Percentiles rank a stretch among this genome's conserved stretches.
These are phyloP conservation scores for Scomber scombrus DNA, from an alignment of 2,113 vertebrate species.

Conservation along the genomic window DNA sequence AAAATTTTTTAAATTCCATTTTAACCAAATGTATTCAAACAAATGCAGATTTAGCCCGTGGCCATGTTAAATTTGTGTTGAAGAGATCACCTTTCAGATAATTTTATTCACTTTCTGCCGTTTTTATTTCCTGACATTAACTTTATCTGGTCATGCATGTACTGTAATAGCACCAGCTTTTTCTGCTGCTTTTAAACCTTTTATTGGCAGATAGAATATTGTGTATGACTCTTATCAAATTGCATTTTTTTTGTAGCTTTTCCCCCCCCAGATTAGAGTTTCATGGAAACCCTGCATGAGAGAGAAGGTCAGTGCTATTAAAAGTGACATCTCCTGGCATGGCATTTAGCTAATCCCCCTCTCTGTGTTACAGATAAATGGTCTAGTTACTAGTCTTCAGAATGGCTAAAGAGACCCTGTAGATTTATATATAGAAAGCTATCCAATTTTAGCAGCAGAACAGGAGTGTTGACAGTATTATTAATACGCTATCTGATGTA, in stretches of 20 bases:
- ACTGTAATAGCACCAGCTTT: neutral
- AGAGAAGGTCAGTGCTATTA: slow-evolving; percentile 52
- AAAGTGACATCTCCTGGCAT: slow-evolving; percentile 41
- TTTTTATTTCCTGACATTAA: neutral
- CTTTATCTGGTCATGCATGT: neutral
- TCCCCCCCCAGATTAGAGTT: neutral
- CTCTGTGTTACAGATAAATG: slow-evolving; percentile 44
- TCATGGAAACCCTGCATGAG: neutral
- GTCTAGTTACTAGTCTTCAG: slow-evolving; percentile 4
- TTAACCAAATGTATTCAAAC: neutral
- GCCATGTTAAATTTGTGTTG: neutral
- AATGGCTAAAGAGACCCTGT: slow-evolving; percentile 35
- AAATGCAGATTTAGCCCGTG: neutral
- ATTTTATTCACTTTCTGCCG: neutral
- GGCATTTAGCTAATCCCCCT: slow-evolving; percentile 48
- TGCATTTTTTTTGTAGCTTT: neutral
- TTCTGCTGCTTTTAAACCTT: slow-evolving; percentile 4
- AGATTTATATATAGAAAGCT: slow-evolving; percentile 42
- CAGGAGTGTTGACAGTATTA: slow-evolving; percentile 57
- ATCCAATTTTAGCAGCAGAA: slow-evolving; percentile 58
- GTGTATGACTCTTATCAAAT: neutral
- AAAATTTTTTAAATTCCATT: too few species aligned
- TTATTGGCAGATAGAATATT: neutral
- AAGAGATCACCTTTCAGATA: neutral
- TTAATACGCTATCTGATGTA: slow-evolving; percentile 58